Base-by-base conservation (phyloP, 30 jellyfish, hydroid and myxozoan genomes). In the Mastigias papua region DNA sequence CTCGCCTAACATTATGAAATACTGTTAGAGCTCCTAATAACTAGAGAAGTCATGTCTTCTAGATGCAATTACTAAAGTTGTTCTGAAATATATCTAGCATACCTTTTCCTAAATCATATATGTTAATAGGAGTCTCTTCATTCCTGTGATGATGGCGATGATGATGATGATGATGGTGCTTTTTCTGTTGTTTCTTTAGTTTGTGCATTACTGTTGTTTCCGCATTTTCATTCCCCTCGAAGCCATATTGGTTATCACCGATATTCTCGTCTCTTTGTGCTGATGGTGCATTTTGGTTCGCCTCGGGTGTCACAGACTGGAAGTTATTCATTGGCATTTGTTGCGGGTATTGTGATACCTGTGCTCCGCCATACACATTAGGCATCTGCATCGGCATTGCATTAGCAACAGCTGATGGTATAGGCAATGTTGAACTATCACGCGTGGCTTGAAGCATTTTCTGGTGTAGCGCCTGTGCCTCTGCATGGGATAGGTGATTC, bases 381-480 rank as follows among this genome's bases (percentile, higher is more conserved):
- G 80, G 67, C 63, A 73, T 1, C 17, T 37, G 84, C 69, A 46
- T 72, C 34, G 75, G 94, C 79, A 51, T 74, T 6, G 80, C 78
- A 80, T 78, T 70, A 20, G 76, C 54, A 34, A 78, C 66, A 19
- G 86, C 93, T 63, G 74, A 23, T 33, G 94, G 94, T 69, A 72
- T 32, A 17, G 98, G 96, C 20, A 69, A 85, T 29, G 87, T 61
- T 13, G 97, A 87, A 34, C 89, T 90, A 48, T 94, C 98, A 33
- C 50, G 78, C 4, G 98, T 87, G 31, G 95, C 96, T 34, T 77
- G 89, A 19, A 94, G 87, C 97, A 94, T 89, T 66, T 89, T 94
- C 63, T 83, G 90, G 62, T 94, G 98, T 8, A 94, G 84, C 26
- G 79, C 84, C 29, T 86, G 94, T 37, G 89, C 82, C 76, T 86